These are phyloP conservation scores for Dryocosmus kuriphilus DNA, from an alignment of 2,888 invertebrate species.

Conservation along the genomic window DNA sequence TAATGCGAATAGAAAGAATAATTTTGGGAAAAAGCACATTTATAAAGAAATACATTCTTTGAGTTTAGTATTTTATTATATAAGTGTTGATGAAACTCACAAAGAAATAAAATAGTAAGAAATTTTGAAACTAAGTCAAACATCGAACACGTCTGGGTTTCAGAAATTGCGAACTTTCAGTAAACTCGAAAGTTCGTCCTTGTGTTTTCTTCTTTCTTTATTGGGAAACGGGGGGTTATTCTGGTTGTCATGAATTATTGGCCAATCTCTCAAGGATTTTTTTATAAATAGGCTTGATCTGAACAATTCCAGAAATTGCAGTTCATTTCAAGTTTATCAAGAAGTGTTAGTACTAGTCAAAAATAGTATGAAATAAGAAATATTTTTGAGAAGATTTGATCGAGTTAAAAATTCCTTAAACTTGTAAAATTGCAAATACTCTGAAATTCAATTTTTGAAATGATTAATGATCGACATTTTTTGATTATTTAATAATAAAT, in stretches of 20 bases:
- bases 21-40: no score
- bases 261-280: neutral
- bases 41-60: neutral
- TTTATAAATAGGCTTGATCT: neutral
- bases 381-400: no score
- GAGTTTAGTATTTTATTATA: neutral
- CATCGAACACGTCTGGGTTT: neutral
- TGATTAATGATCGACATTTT: no score
- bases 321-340: neutral
- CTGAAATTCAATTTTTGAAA: no score
- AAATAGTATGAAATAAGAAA: no score
- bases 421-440: no score
- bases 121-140: constrained; percentile 1
- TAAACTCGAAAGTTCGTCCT: constrained; percentile 2
- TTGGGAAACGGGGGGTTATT: neutral
- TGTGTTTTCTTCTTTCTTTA: constrained; percentile 8
- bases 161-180: neutral
- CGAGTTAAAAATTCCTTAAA: no score
- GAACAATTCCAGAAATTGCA: neutral
- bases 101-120: neutral
- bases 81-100: neutral
- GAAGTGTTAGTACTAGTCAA: neutral
- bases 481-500: no score
- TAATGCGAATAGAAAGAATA: no score
- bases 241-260: neutral